These are phyloP conservation scores for Conger conger DNA, from an alignment of 2,113 vertebrate species.

Conservation along the genomic window DNA sequence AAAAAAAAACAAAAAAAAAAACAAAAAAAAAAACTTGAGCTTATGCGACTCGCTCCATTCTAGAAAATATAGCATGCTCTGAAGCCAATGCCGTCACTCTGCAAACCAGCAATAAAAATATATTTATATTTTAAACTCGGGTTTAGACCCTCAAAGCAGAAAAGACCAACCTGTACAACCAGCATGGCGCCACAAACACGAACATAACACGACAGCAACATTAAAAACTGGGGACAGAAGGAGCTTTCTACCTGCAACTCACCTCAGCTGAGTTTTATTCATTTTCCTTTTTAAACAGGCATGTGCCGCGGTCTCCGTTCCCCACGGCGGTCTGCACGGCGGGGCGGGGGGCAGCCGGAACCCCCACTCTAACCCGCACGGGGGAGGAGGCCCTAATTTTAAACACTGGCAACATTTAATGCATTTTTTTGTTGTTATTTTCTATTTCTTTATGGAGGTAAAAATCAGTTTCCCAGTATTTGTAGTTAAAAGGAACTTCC, in stretches of 20 bases:
- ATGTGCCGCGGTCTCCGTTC: conserved; percentile 95
- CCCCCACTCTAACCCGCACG: conserved; percentile 85
- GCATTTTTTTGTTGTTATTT: conserved; percentile 66
- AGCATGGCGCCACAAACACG: conserved; percentile 32
- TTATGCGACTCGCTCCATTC: conserved; percentile 45
- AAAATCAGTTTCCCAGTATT: conserved; percentile 69
- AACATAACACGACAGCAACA: conserved; percentile 70
- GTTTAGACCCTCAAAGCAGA: conserved; percentile 40
- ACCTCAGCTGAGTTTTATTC: conserved; percentile 80
- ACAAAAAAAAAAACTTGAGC: conserved; percentile 47
- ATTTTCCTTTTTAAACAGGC: conserved; percentile 86
- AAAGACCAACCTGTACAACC: conserved; percentile 53
- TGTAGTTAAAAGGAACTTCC: conserved; percentile 46
- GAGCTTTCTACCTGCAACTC: conserved; percentile 66
- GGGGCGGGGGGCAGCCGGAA: conserved; percentile 89
- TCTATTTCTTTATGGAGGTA: conserved; percentile 76
- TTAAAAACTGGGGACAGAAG: conserved; percentile 65
- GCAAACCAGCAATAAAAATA: conserved; percentile 44
- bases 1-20: conserved; percentile 50
- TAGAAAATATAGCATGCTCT: conserved; percentile 49
- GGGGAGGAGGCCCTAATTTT: conserved; percentile 83
- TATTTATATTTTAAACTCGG: background rate
- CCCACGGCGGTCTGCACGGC: conserved; percentile 84
- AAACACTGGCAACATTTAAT: conserved; percentile 86
- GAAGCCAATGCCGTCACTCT: conserved; percentile 50